Evolutionary conservation across 2,888 invertebrate genomes (phyloP), one percentile per base, ranked within the genome.

Genomic region (Meandrusa payeni): DNA sequence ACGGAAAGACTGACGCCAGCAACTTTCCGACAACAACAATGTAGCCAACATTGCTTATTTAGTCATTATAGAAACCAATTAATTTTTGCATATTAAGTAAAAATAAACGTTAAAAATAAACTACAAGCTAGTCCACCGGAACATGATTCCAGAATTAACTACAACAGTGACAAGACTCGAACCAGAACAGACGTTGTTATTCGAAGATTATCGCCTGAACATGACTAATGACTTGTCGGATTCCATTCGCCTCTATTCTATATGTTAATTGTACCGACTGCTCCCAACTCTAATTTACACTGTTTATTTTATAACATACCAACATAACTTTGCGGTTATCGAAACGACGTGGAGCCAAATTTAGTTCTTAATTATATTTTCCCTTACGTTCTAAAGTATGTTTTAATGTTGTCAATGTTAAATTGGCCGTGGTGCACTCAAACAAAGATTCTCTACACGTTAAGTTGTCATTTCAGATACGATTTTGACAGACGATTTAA

Each of bases 241-340:
- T 66, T 68, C 67, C 54, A 48, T 50, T 63, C 63, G 58, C 63
- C 64, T 65, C 62, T 61, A 59, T 58, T 69, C 64, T 72, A 71
- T 65, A 74, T 79, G 80, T 81, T 85, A 83, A 83, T 82, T 79
- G 77, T 78, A 73, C 66, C 62, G 70, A 74, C 75, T 70, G 67
- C 68, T 69, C 61, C 76, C 61, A 66, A 64, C 68, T 79, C 78
- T 79, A 82, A 77, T 82, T 82, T 75, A 81, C 82, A 71, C 69
- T 66, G 77, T 83, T 81, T 78, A 76, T 80, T 82, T 76, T 75
- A 74, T 66, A 59, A 61, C 51, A 50, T 23, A 65, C 70, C 61
- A 68, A 37, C 29, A 54, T 58, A 52, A 5, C 20, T 43, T 29
- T 56, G 23, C 58, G 9, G 26, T 7, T 29, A 2, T 3, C 2